Base-by-base conservation (phyloP, 2,113 vertebrate species). In the Phaethornis superciliosus region DNA sequence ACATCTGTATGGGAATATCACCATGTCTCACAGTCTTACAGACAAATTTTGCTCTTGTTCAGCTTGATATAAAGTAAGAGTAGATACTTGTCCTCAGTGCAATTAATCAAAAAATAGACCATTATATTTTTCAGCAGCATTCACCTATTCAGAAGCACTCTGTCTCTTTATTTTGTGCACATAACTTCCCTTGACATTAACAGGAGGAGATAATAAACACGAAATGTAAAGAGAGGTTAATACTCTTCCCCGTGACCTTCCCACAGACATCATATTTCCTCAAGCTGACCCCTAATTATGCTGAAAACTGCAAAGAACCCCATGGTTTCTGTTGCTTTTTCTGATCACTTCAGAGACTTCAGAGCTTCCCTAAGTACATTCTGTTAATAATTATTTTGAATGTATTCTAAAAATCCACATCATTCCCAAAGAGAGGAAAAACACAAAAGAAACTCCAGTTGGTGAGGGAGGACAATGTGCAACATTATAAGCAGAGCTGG, bases 141-240 rank as follows among this genome's bases (percentile, higher is more conserved):
- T 94, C 83, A 88, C 46, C 74, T 94, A 85, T 94, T 96, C 81
- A 92, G 81, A 95, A 81, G 58, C 87, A 76, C 40, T 51, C n/a
- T 96, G 59, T 82, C 33, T 64, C 84, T 91, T 64, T 80, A 87
- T 92, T 83, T 91, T 86, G 85, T 91, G 83, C 78, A 86, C 78
- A 79, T 94, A 92, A 95, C 95, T 97, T 95, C 88, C 64, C 79
- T 96, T 96, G 94, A 94, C 91, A 88, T 81, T 95, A 94, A 90
- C 83, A 95, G 75, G 78, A 96, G 85, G 85, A 69, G 85, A 95
- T 92, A 95, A 95, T 92, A 96, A 88, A 95, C 91, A 88, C 80
- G 93, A 85, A 94, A 95, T 94, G 89, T 96, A 96, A 97, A 96
- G 90, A 92, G 68, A 94, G 58, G 78, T 96, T 96, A 97, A 96